Base-by-base conservation (phyloP, 2,888 invertebrate species). In the Heterodera filipjevi region DNA sequence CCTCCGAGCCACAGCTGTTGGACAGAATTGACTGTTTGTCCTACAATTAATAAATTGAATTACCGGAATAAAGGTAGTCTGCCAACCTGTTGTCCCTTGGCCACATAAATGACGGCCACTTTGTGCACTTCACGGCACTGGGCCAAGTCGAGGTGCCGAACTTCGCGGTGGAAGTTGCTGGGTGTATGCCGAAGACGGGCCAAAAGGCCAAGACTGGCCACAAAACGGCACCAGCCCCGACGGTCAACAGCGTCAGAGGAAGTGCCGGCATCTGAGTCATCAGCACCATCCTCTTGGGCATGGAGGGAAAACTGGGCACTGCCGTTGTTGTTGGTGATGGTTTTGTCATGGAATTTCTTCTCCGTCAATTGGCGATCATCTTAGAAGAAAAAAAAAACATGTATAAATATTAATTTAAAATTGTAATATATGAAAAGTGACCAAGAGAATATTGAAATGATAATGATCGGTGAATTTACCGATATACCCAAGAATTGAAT, bases 81-180 rank as follows among this genome's bases (percentile, higher is more conserved):
- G 53, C 22, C 22, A 27, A 84, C 83, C 90, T 98, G 97, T 90
- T 99, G 99, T 0, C 97, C 97, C 71, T 94, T 93, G 35, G 66
- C 75, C 30, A 99, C 97, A 90, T 96, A 99, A 87, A 99, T 95
- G 72, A 99, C 95, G 30, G 98, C 99, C 86, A 96, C 93, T 91
- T 97, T 96, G 90, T 96, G 96, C 0, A 95, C 95, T 90, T 96
- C 95, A 19, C 96, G 92, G 85, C 95, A 81, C 14, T 80, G 73
- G 2, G 87, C 86, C 80, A 93, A 93, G 89, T 99, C 99, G 68
- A 99, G 92, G 90, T 99, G 96, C 81, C 95, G 92, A 79, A 99
- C 90, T 82, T 98, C 91, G 78, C 95, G 93, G 86, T 96, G 96
- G 80, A 87, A 89, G 72, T 84, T 85, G 90, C 84, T 82, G 30